Base-by-base conservation (phyloP, 2,888 invertebrate species). In the Chromoteleia sp. region DNA sequence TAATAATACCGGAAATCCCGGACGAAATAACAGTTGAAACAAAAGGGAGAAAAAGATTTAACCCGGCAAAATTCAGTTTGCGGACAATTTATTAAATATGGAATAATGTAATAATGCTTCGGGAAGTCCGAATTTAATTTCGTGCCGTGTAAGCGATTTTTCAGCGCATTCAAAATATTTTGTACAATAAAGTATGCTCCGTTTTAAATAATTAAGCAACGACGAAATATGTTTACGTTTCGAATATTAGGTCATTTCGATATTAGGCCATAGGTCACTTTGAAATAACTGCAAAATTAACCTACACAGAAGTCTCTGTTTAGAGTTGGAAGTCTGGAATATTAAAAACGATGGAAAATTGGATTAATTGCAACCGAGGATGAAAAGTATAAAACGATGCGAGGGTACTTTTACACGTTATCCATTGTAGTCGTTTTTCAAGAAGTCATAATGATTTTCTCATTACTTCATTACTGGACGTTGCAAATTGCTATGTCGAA, bases 1-100 rank as follows among this genome's bases (percentile, higher is more conserved):
- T 36, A 48, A 50, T 39, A 36, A 39, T 29, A 21, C n/a, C 65
- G 21, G 10, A 33, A 50, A 63, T 50, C 36, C 21, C 21, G 50
- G 15, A 0, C 48, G 25, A 48, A 48, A 48, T 48, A 45, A 48
- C 8, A 63, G 45, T 8, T 19, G 21, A 30, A 36, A 36, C 33
- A 45, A 63, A 45, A 15, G 15, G 36, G 39, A 10, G 17, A 48
- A 63, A 61, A 61, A 61, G 45, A 7, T 61, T 43, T 61, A n/a
- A 19, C 17, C 19, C 33, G 45, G 15, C 30, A 33, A 30, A 45
- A 33, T 61, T 19, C 59, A 43, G 5, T 59, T 29, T 59, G 29
- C 30, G 2, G 61, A 61, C 45, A 19, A 61, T 59, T 43, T 41
- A 59, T 59, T 41, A 14, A 59, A 29, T 29, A 15, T 29, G 15